phyloP scores from a whole-genome alignment of 1,140 invertebrate species.

The Atta colombica region DNA sequence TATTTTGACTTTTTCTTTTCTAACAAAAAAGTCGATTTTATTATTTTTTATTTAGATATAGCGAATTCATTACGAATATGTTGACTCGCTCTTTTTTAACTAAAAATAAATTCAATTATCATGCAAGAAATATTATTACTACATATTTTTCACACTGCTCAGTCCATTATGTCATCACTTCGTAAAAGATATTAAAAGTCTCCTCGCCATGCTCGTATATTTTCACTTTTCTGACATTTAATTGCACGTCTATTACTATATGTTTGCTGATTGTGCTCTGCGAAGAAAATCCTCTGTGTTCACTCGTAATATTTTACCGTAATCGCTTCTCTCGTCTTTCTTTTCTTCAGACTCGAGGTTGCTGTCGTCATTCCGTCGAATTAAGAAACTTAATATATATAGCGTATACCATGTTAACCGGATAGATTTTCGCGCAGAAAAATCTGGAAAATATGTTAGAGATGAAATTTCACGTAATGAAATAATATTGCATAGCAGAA shows the following conservation, averaged over 20 bases:
- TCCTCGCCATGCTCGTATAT: constrained; percentile 4
- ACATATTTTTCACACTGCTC: neutral
- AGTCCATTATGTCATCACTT: constrained; percentile 23
- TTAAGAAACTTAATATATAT: constrained; percentile 23
- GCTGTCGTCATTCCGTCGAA: neutral
- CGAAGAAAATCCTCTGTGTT: constrained; percentile 1
- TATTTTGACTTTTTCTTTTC: too few species aligned
- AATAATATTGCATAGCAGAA: neutral
- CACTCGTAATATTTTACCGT: constrained; percentile 25
- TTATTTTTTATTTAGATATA: neutral
- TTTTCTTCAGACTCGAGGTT: neutral
- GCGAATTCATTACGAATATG: neutral
- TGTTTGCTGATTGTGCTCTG: constrained; percentile 15
- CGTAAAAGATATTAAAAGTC: neutral
- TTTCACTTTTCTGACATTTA: constrained; percentile 29
- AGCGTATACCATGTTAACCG: neutral
- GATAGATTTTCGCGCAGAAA: neutral
- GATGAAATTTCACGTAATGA: neutral
- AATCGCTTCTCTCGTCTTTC: neutral
- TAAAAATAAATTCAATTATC: neutral
- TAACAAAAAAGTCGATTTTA: too few species aligned
- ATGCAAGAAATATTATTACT: neutral
- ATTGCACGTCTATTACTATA: neutral
- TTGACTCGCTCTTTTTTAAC: neutral
- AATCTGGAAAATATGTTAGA: neutral